A percentile compares a stretch with the other conserved stretches of the same genome.
Evolutionary conservation across 1,140 invertebrate genomes (phyloP).

Genomic region (Drosophila pandora): DNA sequence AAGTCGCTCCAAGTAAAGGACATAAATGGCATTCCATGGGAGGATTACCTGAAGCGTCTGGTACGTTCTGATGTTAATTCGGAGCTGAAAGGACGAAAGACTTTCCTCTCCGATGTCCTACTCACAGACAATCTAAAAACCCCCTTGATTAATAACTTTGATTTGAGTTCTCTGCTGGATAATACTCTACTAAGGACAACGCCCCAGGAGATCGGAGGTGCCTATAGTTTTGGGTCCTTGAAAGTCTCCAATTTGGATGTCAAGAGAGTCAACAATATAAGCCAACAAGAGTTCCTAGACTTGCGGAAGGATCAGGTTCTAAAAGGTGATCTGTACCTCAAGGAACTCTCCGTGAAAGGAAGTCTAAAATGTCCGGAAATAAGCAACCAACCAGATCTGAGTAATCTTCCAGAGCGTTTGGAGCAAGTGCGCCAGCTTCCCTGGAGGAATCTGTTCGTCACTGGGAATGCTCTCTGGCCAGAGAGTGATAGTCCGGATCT

Average conservation of each 20-base stretch:
- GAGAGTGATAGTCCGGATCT: background rate
- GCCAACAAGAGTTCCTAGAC: constrained; percentile 49
- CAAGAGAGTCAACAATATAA: constrained; percentile 43
- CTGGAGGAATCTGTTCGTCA: constrained; percentile 61
- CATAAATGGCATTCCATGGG: constrained; percentile 61
- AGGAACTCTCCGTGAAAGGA: constrained; percentile 47
- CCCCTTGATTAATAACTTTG: constrained; percentile 35
- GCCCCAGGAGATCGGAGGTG: constrained; percentile 59
- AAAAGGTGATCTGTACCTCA: constrained; percentile 45
- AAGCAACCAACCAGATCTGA: constrained; percentile 1
- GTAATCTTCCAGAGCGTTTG: constrained; percentile 12
- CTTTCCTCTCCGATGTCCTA: constrained; percentile 43
- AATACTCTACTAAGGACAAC: constrained; percentile 66
- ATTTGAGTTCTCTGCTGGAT: constrained; percentile 55
- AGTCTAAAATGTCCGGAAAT: constrained; percentile 32
- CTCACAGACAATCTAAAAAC: constrained; percentile 50
- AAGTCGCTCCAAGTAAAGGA: constrained; percentile 38
- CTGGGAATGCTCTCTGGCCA: constrained; percentile 60
- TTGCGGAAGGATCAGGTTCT: constrained; percentile 22
- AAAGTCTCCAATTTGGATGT: constrained; percentile 64
- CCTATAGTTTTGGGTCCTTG: constrained; percentile 53
- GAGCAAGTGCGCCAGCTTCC: constrained; percentile 24
- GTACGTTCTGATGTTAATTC: constrained; percentile 51
- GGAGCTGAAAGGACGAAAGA: constrained; percentile 43
- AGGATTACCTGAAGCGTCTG: constrained; percentile 28